Evolutionary conservation across 53 echinoderm and acorn worm genomes (phyloP).

Genomic region (Echinarachnius parma): DNA sequence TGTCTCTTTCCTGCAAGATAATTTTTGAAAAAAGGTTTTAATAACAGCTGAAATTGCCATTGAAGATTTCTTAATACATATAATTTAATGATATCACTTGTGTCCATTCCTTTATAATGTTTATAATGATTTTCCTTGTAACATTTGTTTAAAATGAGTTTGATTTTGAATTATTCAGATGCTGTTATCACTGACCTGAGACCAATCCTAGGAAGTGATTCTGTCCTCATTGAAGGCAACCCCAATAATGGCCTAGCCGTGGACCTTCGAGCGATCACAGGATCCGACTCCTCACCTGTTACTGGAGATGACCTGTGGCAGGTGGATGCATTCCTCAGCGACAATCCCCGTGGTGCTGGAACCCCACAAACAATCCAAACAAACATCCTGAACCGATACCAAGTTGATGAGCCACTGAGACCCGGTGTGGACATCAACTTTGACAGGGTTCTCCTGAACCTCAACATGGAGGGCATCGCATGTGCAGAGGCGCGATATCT

Average conservation of each 20-base stretch:
- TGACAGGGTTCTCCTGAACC: slow-evolving; percentile 49
- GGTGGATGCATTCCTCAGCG: slow-evolving; percentile 55
- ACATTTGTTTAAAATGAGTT: background rate
- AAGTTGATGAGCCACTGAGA: slow-evolving; percentile 35
- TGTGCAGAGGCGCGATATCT: slow-evolving; percentile 65
- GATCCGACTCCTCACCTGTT: slow-evolving; percentile 42
- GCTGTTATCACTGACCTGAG: slow-evolving; percentile 48
- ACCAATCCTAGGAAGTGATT: slow-evolving; percentile 25
- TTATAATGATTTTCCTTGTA: background rate
- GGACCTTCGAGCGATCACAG: slow-evolving; percentile 43
- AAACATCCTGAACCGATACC: slow-evolving; percentile 41
- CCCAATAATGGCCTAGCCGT: slow-evolving; percentile 42
- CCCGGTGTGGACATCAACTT: slow-evolving; percentile 67
- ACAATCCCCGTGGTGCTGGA: slow-evolving; percentile 54
- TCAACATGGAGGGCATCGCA: slow-evolving; percentile 68
- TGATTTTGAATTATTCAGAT: slow-evolving; percentile 30
- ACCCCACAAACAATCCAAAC: slow-evolving; percentile 16
- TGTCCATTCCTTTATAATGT: background rate
- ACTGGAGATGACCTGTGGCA: slow-evolving; percentile 64
- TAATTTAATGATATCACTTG: background rate
- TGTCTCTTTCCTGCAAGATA: too few species aligned
- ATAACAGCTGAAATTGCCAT: too few species aligned
- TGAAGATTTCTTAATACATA: background rate
- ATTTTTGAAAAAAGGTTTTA: too few species aligned
- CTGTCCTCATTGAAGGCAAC: slow-evolving; percentile 41